A percentile compares a stretch with the other conserved stretches of the same genome.
These are phyloP conservation scores for Spilosoma lubricipeda DNA, from an alignment of 2,888 invertebrate species.

Conservation along the genomic window DNA sequence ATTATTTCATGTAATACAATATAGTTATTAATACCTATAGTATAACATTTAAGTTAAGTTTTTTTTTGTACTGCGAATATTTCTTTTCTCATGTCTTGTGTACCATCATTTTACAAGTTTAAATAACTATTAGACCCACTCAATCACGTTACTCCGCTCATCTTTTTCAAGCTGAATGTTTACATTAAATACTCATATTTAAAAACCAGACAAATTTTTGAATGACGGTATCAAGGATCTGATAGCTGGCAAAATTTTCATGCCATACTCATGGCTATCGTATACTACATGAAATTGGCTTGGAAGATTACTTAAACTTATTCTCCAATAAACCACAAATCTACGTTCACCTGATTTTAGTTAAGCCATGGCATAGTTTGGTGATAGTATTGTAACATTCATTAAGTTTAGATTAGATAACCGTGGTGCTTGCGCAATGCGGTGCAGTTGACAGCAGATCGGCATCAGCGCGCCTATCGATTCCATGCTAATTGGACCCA, in stretches of 20 bases:
- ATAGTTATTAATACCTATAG: too few relatives aligned
- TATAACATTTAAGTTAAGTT: too few relatives aligned
- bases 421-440: conserved; percentile 74
- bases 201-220: background rate
- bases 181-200: background rate
- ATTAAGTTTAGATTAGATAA: conserved; percentile 83
- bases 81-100: too few relatives aligned
- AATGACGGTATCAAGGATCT: background rate
- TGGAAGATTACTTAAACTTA: background rate
- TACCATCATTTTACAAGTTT: too few relatives aligned
- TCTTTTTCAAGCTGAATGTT: background rate
- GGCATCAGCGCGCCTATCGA: conserved; percentile 83
- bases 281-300: background rate
- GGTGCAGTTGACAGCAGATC: conserved; percentile 78
- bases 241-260: background rate
- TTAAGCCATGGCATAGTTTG: conserved; percentile 45
- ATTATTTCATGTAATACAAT: too few relatives aligned
- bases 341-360: conserved; percentile 29
- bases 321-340: conserved; percentile 5
- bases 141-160: too few relatives aligned
- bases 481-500: conserved; percentile 85
- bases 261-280: background rate
- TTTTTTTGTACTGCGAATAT: too few relatives aligned
- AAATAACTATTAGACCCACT: too few relatives aligned
- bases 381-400: conserved; percentile 75